These are phyloP conservation scores for Ophonus ardosiacus DNA, from an alignment of 2,888 invertebrate genomes.

Conservation along the genomic window DNA sequence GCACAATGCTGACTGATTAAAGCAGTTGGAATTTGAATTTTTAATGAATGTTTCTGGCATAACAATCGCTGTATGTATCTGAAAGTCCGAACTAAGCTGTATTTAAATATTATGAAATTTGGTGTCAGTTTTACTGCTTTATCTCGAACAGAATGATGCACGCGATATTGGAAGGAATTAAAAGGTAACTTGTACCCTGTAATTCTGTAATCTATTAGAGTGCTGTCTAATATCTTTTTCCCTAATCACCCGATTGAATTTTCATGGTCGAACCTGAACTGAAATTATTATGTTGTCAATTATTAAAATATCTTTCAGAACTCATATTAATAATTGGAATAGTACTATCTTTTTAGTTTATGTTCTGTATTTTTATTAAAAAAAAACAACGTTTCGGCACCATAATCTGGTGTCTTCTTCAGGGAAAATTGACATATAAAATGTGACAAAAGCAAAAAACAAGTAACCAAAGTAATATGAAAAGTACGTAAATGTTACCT, in stretches of 20 bases:
- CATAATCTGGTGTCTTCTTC: too few species aligned
- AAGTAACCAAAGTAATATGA: too few species aligned
- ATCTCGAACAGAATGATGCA: not conserved
- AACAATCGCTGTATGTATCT: slow-evolving; percentile 30
- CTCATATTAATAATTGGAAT: too few species aligned
- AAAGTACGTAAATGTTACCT: too few species aligned
- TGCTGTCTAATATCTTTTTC: not conserved
- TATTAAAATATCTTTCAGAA: too few species aligned
- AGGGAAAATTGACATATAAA: too few species aligned
- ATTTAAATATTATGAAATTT: slow-evolving; percentile 22
- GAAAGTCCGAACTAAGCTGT: not conserved
- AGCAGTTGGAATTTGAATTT: slow-evolving; percentile 48
- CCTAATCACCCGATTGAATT: slow-evolving; percentile 10
- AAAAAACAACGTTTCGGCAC: too few species aligned
- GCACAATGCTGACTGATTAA: slow-evolving; percentile 41
- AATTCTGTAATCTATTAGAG: slow-evolving; percentile 6
- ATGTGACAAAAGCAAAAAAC: too few species aligned
- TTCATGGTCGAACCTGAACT: not conserved
- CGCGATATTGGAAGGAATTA: not conserved
- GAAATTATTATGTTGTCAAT: too few species aligned
- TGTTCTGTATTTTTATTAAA: too few species aligned
- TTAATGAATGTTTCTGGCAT: slow-evolving; percentile 23
- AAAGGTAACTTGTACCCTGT: not conserved
- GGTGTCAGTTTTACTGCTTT: not conserved
- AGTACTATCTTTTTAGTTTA: too few species aligned